These are phyloP conservation scores for Leuctra nigra DNA, from an alignment of 2,888 invertebrate genomes.

Conservation along the genomic window DNA sequence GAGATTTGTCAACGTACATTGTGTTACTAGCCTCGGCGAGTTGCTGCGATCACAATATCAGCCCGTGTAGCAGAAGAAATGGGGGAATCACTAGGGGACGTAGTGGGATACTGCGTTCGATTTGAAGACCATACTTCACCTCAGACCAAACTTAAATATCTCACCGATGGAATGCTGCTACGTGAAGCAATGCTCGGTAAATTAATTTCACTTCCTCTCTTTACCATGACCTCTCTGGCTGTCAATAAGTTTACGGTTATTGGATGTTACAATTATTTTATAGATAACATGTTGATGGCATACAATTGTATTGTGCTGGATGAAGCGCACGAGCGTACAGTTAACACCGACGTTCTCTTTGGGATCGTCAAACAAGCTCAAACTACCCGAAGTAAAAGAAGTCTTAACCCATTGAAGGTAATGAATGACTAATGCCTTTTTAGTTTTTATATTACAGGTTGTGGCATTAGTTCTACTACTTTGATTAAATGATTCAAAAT, in stretches of 20 bases:
- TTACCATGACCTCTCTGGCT: background rate
- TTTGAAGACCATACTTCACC: conserved; percentile 84
- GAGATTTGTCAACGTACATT: conserved; percentile 6
- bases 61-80: conserved; percentile 49
- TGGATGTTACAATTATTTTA: conserved; percentile 18
- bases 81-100: conserved; percentile 42
- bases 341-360: conserved; percentile 89
- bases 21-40: conserved; percentile 37
- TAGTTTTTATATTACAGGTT: too few relatives aligned
- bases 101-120: conserved; percentile 67
- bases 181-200: conserved; percentile 71
- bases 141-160: conserved; percentile 78
- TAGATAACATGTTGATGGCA: conserved; percentile 62
- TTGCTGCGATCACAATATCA: conserved; percentile 41
- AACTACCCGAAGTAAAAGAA: conserved; percentile 55
- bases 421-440: too few relatives aligned
- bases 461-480: too few relatives aligned
- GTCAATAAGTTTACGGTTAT: background rate
- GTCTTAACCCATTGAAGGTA: conserved; percentile 59
- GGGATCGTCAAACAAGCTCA: conserved; percentile 89
- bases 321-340: conserved; percentile 93
- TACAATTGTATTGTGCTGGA: conserved; percentile 84
- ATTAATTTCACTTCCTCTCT: background rate
- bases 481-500: too few relatives aligned
- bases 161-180: conserved; percentile 92